Percentiles rank a stretch among this genome's conserved stretches.
These are phyloP conservation scores for Automeris io DNA, from an alignment of 2,888 invertebrate species.

Conservation along the genomic window DNA sequence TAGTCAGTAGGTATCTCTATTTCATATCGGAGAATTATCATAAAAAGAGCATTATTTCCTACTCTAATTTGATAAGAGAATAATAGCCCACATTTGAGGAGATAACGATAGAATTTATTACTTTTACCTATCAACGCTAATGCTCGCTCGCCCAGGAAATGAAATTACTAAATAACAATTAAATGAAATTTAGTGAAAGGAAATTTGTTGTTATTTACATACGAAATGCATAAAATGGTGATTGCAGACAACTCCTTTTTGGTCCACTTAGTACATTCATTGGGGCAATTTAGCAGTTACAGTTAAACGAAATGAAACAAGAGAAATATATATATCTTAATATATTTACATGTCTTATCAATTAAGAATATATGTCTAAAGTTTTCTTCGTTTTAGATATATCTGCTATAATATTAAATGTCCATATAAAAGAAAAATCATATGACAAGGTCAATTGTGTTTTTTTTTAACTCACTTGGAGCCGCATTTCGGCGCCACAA, in stretches of 20 bases:
- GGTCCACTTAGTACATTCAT: neutral
- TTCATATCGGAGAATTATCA: constrained; percentile 37
- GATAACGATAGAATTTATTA: constrained; percentile 38
- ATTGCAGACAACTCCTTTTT: constrained; percentile 3
- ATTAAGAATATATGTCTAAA: too few relatives aligned
- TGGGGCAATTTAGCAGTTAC: neutral
- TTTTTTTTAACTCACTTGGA: too few relatives aligned
- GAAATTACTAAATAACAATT: constrained; percentile 23
- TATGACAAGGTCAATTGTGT: too few relatives aligned
- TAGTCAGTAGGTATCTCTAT: constrained; percentile 28
- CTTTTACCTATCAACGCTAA: constrained; percentile 20
- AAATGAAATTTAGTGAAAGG: constrained; percentile 20
- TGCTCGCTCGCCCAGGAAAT: constrained; percentile 16
- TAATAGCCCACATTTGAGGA: constrained; percentile 27
- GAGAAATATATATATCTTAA: too few relatives aligned
- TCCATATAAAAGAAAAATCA: too few relatives aligned
- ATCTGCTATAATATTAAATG: too few relatives aligned
- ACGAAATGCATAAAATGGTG: constrained; percentile 7
- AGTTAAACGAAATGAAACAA: neutral
- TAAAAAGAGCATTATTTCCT: constrained; percentile 39
- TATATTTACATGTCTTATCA: too few relatives aligned
- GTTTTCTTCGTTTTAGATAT: too few relatives aligned
- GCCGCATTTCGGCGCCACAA: too few relatives aligned
- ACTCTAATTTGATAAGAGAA: constrained; percentile 37
- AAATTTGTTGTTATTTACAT: constrained; percentile 8